These are phyloP conservation scores for Rhinolophus sinicus DNA, from an alignment of 2,113 vertebrate species.

Conservation along the genomic window DNA sequence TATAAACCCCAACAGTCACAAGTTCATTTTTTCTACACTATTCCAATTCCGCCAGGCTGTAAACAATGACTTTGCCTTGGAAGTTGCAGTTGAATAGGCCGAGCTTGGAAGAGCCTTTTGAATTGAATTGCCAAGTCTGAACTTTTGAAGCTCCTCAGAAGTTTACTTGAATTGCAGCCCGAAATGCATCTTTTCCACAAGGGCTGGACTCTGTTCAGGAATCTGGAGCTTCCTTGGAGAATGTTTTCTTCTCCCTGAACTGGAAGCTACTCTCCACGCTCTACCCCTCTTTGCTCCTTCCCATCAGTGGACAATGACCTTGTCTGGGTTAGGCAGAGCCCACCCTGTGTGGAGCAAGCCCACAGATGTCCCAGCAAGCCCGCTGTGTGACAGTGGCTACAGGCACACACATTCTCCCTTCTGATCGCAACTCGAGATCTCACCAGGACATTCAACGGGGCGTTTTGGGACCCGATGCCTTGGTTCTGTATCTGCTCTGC, in stretches of 20 bases:
- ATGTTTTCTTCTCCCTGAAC: conserved; percentile 68
- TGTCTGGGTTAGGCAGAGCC: too few species aligned
- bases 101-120: conserved; percentile 5
- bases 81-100: background rate
- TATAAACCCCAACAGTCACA: conserved; percentile 67
- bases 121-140: background rate
- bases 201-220: conserved; percentile 78
- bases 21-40: conserved; percentile 74
- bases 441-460: background rate
- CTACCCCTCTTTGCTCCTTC: conserved; percentile 56
- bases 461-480: background rate
- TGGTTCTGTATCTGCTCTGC: background rate
- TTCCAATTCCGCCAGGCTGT: background rate
- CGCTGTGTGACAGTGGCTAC: background rate
- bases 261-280: conserved; percentile 68
- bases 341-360: background rate
- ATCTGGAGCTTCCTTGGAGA: conserved; percentile 71
- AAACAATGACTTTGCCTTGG: conserved; percentile 6
- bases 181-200: conserved; percentile 80
- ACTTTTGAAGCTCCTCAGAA: conserved; percentile 80
- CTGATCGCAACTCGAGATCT: background rate
- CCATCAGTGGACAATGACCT: background rate
- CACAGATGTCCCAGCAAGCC: background rate
- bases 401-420: background rate
- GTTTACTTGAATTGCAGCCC: conserved; percentile 76